A percentile compares a stretch with the other conserved stretches of the same genome.
Evolutionary conservation across 2,888 invertebrate species (phyloP).

Genomic region (Merodon equestris): DNA sequence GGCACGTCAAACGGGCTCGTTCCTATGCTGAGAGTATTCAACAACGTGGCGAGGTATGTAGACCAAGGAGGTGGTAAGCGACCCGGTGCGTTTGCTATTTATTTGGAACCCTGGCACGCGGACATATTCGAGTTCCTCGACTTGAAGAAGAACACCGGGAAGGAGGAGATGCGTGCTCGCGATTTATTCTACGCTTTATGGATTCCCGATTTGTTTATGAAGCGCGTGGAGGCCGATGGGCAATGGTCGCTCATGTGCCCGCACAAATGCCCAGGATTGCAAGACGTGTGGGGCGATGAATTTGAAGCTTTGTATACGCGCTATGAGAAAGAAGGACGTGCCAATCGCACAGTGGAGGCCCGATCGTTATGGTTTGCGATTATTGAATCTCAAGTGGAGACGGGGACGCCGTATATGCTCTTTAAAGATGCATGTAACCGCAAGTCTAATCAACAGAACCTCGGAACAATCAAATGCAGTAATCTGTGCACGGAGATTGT

Average conservation of each 20-base stretch:
- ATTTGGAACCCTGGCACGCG: conserved; percentile 99
- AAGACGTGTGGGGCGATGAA: conserved; percentile 96
- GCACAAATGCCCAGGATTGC: conserved; percentile 92
- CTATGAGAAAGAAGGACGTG: conserved; percentile 91
- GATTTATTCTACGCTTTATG: conserved; percentile 98
- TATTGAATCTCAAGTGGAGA: conserved; percentile 96
- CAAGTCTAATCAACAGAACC: conserved; percentile 98
- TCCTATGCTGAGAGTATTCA: conserved; percentile 96
- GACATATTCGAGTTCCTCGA: conserved; percentile 97
- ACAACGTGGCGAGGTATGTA: conserved; percentile 97
- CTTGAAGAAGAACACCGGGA: conserved; percentile 96
- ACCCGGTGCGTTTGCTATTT: conserved; percentile 98
- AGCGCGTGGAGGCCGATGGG: conserved; percentile 90
- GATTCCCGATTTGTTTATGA: conserved; percentile 99
- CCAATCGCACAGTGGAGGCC: conserved; percentile 86
- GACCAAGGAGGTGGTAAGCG: conserved; percentile 99
- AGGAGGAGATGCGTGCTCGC: conserved; percentile 95
- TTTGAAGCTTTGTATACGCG: conserved; percentile 92
- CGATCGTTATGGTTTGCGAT: conserved; percentile 96
- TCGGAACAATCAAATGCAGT: conserved; percentile 98
- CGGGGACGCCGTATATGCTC: conserved; percentile 98
- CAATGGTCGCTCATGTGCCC: conserved; percentile 99
- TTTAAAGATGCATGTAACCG: conserved; percentile 97
- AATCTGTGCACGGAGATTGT: conserved; percentile 99
- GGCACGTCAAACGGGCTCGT: conserved; percentile 97